Conservation (phyloP, 1,140 invertebrate species). For the Formica exsecta region DNA sequence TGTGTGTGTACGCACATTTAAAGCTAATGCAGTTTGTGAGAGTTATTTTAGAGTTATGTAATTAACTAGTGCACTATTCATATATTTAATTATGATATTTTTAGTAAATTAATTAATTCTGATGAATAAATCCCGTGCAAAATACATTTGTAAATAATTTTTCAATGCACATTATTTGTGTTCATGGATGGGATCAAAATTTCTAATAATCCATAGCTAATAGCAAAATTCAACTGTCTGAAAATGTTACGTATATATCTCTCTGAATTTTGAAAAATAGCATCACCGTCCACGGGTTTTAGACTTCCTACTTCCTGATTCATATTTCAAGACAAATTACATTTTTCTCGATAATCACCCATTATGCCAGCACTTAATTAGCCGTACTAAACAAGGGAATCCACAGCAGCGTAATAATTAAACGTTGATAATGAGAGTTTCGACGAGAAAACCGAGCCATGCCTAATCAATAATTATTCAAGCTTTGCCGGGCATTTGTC, state of each 20-base stretch:
- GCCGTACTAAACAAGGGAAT: neutral
- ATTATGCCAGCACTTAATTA: conserved; percentile 38
- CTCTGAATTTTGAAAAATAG: neutral
- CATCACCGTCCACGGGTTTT: neutral
- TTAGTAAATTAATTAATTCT: neutral
- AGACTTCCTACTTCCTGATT: neutral
- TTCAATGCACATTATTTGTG: neutral
- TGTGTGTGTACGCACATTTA: conserved; percentile 42
- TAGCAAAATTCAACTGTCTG: neutral
- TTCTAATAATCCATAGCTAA: neutral
- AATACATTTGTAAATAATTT: neutral
- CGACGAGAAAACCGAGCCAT: neutral
- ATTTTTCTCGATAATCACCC: conserved; percentile 19
- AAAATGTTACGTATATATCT: neutral
- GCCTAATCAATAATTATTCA: conserved; percentile 65
- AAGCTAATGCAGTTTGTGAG: conserved; percentile 65
- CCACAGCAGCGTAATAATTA: conserved; percentile 52
- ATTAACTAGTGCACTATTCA: conserved; percentile 69
- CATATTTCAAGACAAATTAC: neutral
- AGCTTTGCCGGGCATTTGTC: neutral
- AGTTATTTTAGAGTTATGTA: conserved; percentile 68
- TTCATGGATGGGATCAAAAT: neutral
- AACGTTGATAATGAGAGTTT: conserved; percentile 64
- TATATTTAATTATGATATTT: conserved; percentile 35
- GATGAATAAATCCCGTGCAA: neutral